Evolutionary conservation across 1,140 invertebrate species (phyloP), one percentile per base, ranked within the genome.

Genomic region (Brachionus angularis): DNA sequence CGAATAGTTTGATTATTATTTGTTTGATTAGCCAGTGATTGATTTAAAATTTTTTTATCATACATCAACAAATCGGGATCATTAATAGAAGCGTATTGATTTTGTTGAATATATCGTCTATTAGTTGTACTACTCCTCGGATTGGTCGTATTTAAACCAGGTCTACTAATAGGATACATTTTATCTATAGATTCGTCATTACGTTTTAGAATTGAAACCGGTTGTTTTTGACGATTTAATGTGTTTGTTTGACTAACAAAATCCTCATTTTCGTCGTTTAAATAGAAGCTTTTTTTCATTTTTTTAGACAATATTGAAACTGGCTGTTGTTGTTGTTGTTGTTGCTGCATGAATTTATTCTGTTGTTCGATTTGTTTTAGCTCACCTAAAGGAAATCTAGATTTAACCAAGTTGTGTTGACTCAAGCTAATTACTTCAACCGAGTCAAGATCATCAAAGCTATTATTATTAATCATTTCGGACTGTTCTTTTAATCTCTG

Each of bases 141-240:
- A 14, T 39, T 42, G 12, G 39, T 39, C 25, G 47, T 29, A 34
- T 27, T 64, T 0, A 23, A 14, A n/a, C 21, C 21, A 12, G 67
- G 67, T 34, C 46, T 27, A 8, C 46, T 71, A 8, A 71, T 71
- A 7, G 67, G 67, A 21, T 52, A 52, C 67, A 52, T 50, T n/a
- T 47, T 69, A 18, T 69, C 39, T 4, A 10, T 2, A 5, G 53
- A 29, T 10, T 50, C 46, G 29, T 39, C 46, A 29, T 21, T 46
- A 1, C 67, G 27, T 23, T 71, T 52, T 5, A 50, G 5, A 14
- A 71, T 71, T 7, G 67, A 71, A 14, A 71, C 49, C 5, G 67
- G 67, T 21, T 55, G 47, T 42, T 42, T 39, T n/a, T 18, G n/a
- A 47, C 25, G 14, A 39, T 7, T 7, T 8, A 8, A 8, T 39